Base-by-base conservation (phyloP, 2,113 vertebrate species). In the Triplophysa tibetana region DNA sequence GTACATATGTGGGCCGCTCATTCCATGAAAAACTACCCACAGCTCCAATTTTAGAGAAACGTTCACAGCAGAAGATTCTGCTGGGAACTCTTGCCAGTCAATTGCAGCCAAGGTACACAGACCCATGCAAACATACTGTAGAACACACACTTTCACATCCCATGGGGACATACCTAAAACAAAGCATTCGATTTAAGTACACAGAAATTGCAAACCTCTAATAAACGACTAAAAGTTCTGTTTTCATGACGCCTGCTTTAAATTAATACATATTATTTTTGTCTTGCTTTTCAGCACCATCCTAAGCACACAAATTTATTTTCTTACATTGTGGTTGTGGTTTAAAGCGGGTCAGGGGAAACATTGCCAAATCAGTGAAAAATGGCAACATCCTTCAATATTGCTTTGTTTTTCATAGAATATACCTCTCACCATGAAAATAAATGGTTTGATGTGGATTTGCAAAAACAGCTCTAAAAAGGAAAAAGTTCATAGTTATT, bases 341-440 rank as follows among this genome's bases (percentile, higher is more conserved):
- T 58, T 58, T 10, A 8, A 58, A 58, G n/a, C 54, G 54, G 54
- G 58, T 75, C 58, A 75, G 24, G 41, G 14, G 9, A 74, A 74
- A n/a, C 11, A 21, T 41, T 75, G 73, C 58, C 26, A 63, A 75
- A n/a, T 63, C 58, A 48, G 73, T 75, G 17, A 21, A 26, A 75
- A 75, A 75, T 13, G 38, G 73, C 58, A 63, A 61, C n/a, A 26
- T 75, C 70, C n/a, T 74, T 75, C 73, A 63, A 29, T 56, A 29
- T 5, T 10, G 38, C 41, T 29, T 13, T 62, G 33, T 60, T 73
- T 43, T 60, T 38, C n/a, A 62, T 26, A 16, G 19, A 50, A 12
- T 52, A 50, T 26, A 75, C 26, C 21, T 64, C 16, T 75, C 73
- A 26, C 45, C 58, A 1, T 54, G 26, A 65, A 3, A 65, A 38